Evolutionary conservation across 1,140 invertebrate species (phyloP), one percentile per base, ranked within the genome.

Genomic region (Penaeus vannamei): DNA sequence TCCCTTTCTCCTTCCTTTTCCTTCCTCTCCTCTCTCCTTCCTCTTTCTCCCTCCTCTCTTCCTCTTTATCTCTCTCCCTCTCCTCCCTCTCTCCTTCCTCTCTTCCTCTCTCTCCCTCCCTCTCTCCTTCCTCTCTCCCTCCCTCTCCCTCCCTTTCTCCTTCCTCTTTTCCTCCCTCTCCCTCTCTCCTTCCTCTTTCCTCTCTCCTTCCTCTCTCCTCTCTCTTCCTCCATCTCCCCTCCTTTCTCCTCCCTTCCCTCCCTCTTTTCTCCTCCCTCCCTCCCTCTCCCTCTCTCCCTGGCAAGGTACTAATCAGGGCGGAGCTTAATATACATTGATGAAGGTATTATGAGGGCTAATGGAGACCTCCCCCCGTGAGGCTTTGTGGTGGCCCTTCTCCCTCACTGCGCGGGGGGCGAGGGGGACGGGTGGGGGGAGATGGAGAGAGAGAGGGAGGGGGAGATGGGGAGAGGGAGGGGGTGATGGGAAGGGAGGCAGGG

Each of bases 311-410:
- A 86, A 86, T 86, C 85, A 86, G 85, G 76, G 36, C 59, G 59
- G 85, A 86, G 76, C 85, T 64, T 86, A 86, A 86, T 86, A 86
- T 86, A 80, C 85, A 62, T 80, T 86, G 85, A 86, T 86, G 85
- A 86, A 86, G 76, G 85, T 86, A 86, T 86, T 86, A 86, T 79
- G 76, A 80, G 36, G 64, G 76, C 29, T 86, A 86, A 86, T 86
- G 85, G 76, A 26, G 85, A 77, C 64, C 29, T 29, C 85, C 76
- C 76, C 46, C 46, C 26, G 26, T 76, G 72, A 32, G 72, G 17
- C 72, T 36, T 19, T 36, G 72, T 76, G 72, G 72, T 76, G 72
- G 72, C 29, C 22, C 72, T 36, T 8, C 12, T 29, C 22, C 29
- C 42, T 36, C 72, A 76, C 42, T 29, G 72, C 17, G 19, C 20